Percentiles rank a stretch among this genome's conserved stretches.
These are phyloP conservation scores for Pterostichus madidus DNA, from an alignment of 2,888 invertebrate species.

Conservation along the genomic window DNA sequence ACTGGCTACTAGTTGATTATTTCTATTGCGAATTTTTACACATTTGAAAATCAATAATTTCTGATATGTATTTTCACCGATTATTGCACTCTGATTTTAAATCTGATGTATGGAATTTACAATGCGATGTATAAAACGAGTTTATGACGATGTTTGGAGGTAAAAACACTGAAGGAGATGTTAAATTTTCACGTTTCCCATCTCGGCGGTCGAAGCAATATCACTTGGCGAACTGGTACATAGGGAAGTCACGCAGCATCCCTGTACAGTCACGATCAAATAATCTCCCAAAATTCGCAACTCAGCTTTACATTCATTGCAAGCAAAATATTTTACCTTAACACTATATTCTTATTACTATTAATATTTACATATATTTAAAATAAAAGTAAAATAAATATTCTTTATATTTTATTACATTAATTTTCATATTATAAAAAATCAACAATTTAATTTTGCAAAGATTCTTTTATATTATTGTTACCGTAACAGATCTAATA, in stretches of 20 bases:
- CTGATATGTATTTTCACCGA: conserved; percentile 60
- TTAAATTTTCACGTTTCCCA: conserved; percentile 73
- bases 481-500: too few relatives aligned
- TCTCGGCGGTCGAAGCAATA: conserved; percentile 73
- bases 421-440: too few relatives aligned
- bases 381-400: too few relatives aligned
- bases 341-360: neutral
- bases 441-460: too few relatives aligned
- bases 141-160: conserved; percentile 61
- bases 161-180: conserved; percentile 70
- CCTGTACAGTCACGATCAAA: conserved; percentile 70
- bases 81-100: conserved; percentile 55
- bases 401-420: too few relatives aligned
- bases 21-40: conserved; percentile 47
- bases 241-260: conserved; percentile 71
- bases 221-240: conserved; percentile 74
- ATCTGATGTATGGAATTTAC: conserved; percentile 1
- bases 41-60: conserved; percentile 64
- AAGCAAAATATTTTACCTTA: neutral
- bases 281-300: neutral
- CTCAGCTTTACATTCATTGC: neutral
- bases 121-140: conserved; percentile 45
- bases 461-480: too few relatives aligned
- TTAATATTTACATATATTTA: too few relatives aligned
- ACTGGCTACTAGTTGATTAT: conserved; percentile 63